phyloP scores from a whole-genome alignment of 2,888 invertebrate genomes.

The Caenorhabditis wallacei region DNA sequence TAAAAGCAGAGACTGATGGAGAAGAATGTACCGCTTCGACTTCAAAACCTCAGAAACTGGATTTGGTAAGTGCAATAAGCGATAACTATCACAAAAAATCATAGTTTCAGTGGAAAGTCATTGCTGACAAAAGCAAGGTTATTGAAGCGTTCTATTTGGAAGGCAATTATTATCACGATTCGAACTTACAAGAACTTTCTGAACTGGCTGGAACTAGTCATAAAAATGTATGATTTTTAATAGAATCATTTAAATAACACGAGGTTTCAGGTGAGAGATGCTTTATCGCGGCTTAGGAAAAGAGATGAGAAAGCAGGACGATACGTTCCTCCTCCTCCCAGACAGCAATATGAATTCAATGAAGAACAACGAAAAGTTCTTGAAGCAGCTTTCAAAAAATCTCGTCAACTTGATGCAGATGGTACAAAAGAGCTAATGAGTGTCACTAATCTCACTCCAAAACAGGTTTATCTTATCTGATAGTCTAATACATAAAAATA shows the following conservation, averaged over 20 bases:
- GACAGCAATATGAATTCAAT: constrained; percentile 9
- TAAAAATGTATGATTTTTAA: constrained; percentile 10
- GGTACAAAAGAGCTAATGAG: background rate
- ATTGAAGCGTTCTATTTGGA: constrained; percentile 16
- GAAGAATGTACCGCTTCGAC: background rate
- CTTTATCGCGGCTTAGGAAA: constrained; percentile 11
- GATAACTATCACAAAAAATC: background rate
- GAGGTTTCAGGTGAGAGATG: constrained; percentile 16
- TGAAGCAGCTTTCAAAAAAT: background rate
- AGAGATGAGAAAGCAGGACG: constrained; percentile 21
- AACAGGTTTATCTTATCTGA: constrained; percentile 19
- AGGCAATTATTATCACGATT: constrained; percentile 19
- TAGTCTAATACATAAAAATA: background rate
- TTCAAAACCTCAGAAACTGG: background rate
- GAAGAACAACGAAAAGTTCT: background rate
- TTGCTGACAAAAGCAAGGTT: background rate
- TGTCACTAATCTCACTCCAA: background rate
- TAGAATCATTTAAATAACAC: background rate
- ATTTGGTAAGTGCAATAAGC: background rate
- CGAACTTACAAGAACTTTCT: constrained; percentile 1
- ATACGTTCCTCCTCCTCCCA: constrained; percentile 1
- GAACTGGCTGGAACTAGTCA: constrained; percentile 2
- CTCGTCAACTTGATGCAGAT: background rate
- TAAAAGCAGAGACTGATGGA: too few species aligned
- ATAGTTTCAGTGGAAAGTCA: constrained; percentile 6